A percentile compares a stretch with the other conserved stretches of the same genome.
These are phyloP conservation scores for Lasioglossum marginatum DNA, from an alignment of 2,888 invertebrate species.

Conservation along the genomic window DNA sequence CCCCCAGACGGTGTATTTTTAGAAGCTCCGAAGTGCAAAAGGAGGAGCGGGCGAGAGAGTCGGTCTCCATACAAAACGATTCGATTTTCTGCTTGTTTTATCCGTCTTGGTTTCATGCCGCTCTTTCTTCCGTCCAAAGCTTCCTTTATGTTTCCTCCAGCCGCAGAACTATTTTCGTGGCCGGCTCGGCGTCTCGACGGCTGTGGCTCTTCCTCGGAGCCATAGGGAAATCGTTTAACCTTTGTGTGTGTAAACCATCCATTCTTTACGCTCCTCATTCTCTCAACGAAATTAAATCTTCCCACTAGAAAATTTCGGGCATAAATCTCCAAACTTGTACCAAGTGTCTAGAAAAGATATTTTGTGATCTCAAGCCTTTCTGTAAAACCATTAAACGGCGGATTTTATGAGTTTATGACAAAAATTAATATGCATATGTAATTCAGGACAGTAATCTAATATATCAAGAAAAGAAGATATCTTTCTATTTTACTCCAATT, in stretches of 20 bases:
- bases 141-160: constrained; percentile 28
- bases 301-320: constrained; percentile 20
- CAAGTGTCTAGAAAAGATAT: not conserved
- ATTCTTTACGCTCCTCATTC: not conserved
- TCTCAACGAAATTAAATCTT: not conserved
- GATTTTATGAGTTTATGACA: too few relatives aligned
- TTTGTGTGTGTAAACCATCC: not conserved
- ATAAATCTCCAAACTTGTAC: not conserved
- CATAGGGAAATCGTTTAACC: not conserved
- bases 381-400: not conserved
- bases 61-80: constrained; percentile 19
- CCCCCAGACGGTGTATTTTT: constrained; percentile 9
- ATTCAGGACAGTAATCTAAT: too few relatives aligned
- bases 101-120: constrained; percentile 19
- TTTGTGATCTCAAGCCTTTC: not conserved
- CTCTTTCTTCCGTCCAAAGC: constrained; percentile 32
- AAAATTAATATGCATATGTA: too few relatives aligned
- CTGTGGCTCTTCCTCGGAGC: not conserved
- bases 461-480: too few relatives aligned
- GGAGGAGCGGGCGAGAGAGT: not conserved
- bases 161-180: constrained; percentile 38
- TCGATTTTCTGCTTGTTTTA: constrained; percentile 45
- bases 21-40: constrained; percentile 8
- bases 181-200: constrained; percentile 22
- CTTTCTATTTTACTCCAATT: too few relatives aligned